Evolutionary conservation across 2,888 invertebrate species (phyloP).

Genomic region (Eurytoma californica): DNA sequence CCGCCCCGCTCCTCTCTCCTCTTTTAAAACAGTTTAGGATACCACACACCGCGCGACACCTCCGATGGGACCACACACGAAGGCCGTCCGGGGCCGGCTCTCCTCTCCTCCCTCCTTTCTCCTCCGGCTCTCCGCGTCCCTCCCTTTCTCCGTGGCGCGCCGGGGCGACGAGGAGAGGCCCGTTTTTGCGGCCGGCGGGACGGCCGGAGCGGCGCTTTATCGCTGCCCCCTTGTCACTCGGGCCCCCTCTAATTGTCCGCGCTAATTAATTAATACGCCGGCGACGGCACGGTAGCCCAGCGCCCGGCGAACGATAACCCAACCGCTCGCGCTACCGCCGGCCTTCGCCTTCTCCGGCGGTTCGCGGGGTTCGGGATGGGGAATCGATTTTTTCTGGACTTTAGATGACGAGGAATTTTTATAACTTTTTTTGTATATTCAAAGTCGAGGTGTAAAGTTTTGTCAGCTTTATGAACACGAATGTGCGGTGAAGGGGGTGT

Average conservation of each 20-base stretch:
- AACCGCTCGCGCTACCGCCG: neutral
- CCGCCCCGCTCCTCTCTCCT: constrained; percentile 13
- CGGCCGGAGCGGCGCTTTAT: constrained; percentile 48
- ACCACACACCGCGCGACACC: constrained; percentile 75
- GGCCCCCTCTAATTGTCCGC: constrained; percentile 50
- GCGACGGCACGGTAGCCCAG: neutral
- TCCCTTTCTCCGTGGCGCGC: constrained; percentile 52
- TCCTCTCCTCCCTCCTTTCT: constrained; percentile 50
- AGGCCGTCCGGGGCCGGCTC: constrained; percentile 62
- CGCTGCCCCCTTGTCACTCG: constrained; percentile 46
- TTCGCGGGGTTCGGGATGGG: too few species aligned
- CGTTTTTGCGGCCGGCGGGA: constrained; percentile 19
- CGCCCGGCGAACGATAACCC: constrained; percentile 3
- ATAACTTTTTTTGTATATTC: too few species aligned
- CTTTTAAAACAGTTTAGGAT: constrained; percentile 69
- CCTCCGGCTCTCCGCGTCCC: constrained; percentile 40
- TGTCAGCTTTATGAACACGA: too few species aligned
- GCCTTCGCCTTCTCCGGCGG: neutral
- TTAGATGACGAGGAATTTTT: too few species aligned
- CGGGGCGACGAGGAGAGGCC: constrained; percentile 18
- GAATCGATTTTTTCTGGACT: too few species aligned
- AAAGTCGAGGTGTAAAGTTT: too few species aligned
- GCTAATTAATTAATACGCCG: constrained; percentile 54
- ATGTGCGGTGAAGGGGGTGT: too few species aligned
- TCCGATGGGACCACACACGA: constrained; percentile 73